Conservation (phyloP, 2,113 vertebrate species). For the Mesoclemmys tuberculata region DNA sequence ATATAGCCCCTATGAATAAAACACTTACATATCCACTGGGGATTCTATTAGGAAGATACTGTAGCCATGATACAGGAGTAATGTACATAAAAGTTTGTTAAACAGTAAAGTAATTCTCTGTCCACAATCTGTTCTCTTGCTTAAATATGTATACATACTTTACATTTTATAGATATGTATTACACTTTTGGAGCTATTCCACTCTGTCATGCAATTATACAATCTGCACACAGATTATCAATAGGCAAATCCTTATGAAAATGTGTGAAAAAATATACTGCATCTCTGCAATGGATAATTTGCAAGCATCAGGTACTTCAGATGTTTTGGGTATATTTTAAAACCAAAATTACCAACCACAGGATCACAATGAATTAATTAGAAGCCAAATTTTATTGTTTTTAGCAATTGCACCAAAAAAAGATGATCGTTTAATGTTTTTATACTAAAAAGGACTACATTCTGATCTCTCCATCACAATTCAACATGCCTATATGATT, state of each 20-base stretch:
- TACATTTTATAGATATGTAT: background rate
- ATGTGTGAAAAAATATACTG: background rate
- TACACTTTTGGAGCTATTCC: background rate
- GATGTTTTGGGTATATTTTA: background rate
- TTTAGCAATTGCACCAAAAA: background rate
- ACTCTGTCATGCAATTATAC: background rate
- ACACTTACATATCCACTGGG: background rate
- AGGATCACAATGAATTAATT: background rate
- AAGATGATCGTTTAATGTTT: background rate
- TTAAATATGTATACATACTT: background rate
- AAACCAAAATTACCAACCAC: background rate
- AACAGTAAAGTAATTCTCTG: background rate
- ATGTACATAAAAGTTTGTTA: background rate
- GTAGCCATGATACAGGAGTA: background rate
- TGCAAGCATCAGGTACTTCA: background rate
- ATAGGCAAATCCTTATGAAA: background rate
- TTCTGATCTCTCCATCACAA: background rate
- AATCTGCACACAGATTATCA: background rate
- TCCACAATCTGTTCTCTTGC: background rate
- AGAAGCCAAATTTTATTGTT: background rate
- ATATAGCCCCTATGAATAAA: background rate
- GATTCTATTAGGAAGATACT: background rate
- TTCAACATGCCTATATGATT: background rate
- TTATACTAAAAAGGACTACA: background rate
- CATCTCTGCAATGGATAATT: background rate